Base-by-base conservation (phyloP, 2,113 vertebrate species). In the Promerops cafer region DNA sequence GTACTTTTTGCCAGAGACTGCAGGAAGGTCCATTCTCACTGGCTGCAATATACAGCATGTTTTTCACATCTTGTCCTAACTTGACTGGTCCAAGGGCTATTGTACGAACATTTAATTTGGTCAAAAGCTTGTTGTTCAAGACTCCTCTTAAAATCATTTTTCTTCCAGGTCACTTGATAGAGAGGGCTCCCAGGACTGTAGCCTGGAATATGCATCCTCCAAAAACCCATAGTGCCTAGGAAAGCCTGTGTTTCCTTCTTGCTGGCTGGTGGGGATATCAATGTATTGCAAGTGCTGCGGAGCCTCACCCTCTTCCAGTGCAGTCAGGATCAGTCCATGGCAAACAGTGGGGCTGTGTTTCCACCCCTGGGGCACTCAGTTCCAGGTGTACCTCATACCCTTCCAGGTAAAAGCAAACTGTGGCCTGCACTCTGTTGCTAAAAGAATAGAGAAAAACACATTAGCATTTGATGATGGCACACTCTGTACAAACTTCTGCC, bases 401-500 rank as follows among this genome's bases (percentile, higher is more conserved):
- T n/a, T n/a, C n/a, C n/a, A n/a, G n/a, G n/a, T n/a, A n/a, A n/a
- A n/a, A n/a, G n/a, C n/a, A n/a, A n/a, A n/a, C n/a, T n/a, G n/a
- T n/a, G n/a, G n/a, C n/a, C n/a, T n/a, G n/a, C n/a, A n/a, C n/a
- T n/a, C n/a, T n/a, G n/a, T n/a, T n/a, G n/a, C n/a, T n/a, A n/a
- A n/a, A n/a, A n/a, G n/a, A n/a, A 74, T 13, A 18, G 13, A 45
- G 71, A 16, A 35, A 44, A 74, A 22, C 14, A 21, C 31, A n/a
- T 35, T 9, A 44, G 53, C 39, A 24, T 20, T 11, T 40, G 12
- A n/a, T 3, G 3, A n/a, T 27, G 16, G 16, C 17, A 18, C 0
- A 0, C 9, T 54, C 22, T 1, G 2, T 42, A 20, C 39, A 27
- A 27, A 56, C 5, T n/a, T 44, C 23, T 0, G 0, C 10, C 40